Evolutionary conservation across 2,113 vertebrate species (phyloP).

Genomic region (Daubentonia madagascariensis): DNA sequence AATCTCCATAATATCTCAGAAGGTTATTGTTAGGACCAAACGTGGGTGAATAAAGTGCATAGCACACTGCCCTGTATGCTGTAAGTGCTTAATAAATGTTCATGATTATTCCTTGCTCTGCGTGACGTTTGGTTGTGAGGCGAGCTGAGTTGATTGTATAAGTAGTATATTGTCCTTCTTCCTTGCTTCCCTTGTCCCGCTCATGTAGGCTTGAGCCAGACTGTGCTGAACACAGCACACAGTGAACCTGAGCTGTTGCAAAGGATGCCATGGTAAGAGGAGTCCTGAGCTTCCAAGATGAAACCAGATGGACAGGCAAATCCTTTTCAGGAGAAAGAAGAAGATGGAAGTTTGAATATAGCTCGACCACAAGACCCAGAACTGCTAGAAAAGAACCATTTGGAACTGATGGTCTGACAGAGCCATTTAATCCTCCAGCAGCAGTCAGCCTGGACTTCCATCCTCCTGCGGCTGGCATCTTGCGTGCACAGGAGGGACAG

Average conservation of each 20-base stretch:
- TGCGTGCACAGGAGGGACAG: no score
- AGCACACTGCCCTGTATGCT: background rate
- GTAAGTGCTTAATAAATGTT: background rate
- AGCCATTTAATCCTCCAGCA: background rate
- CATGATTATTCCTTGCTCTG: no score
- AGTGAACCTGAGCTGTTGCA: background rate
- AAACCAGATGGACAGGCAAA: background rate
- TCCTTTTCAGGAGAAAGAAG: background rate
- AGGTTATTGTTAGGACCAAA: background rate
- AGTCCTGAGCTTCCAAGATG: background rate
- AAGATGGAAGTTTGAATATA: accelerated
- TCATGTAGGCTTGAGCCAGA: background rate
- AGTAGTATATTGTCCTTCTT: background rate
- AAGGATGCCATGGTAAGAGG: background rate
- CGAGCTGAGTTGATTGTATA: background rate
- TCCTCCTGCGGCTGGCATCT: background rate
- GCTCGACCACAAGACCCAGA: no score
- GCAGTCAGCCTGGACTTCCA: background rate
- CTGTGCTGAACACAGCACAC: background rate
- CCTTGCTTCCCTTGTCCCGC: background rate
- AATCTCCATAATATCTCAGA: background rate
- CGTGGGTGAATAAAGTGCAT: no score
- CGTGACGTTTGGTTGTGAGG: background rate
- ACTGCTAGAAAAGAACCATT: background rate
- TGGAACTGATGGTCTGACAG: background rate